Evolutionary conservation across 2,888 invertebrate genomes (phyloP).

Genomic region (Cryptocheilus praepositus): DNA sequence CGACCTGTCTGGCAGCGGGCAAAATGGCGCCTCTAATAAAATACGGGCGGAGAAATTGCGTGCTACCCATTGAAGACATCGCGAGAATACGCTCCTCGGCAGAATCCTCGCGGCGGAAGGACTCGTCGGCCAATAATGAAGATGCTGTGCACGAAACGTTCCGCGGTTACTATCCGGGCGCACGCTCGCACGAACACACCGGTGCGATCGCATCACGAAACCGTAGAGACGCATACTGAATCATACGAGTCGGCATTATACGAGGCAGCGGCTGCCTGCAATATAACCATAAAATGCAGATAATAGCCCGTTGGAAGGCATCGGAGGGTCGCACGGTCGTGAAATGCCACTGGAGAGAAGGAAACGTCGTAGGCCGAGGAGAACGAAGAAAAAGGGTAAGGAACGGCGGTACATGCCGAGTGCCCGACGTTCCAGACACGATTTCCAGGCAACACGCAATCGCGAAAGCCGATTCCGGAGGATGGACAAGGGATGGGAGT

Average conservation of each 20-base stretch:
- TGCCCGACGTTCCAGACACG: too few species aligned
- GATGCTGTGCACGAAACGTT: conserved; percentile 4
- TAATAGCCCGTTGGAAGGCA: conserved; percentile 69
- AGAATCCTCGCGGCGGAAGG: too few species aligned
- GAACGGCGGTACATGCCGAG: conserved; percentile 29
- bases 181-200: background rate
- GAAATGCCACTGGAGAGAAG: conserved; percentile 42
- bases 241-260: conserved; percentile 62
- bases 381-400: conserved; percentile 35
- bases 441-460: too few species aligned
- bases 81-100: too few species aligned
- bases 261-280: conserved; percentile 66
- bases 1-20: background rate
- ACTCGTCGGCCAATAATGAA: background rate
- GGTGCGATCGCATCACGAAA: conserved; percentile 51
- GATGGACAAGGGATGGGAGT: background rate
- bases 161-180: background rate
- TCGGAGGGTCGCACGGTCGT: conserved; percentile 59
- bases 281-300: conserved; percentile 74
- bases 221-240: conserved; percentile 66
- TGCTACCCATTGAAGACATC: background rate
- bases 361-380: conserved; percentile 33
- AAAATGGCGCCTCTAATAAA: conserved; percentile 5
- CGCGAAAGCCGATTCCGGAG: conserved; percentile 21
- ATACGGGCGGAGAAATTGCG: background rate